Base-by-base conservation (phyloP, 2,797 vertebrate genomes). In the Xenops minutus region DNA sequence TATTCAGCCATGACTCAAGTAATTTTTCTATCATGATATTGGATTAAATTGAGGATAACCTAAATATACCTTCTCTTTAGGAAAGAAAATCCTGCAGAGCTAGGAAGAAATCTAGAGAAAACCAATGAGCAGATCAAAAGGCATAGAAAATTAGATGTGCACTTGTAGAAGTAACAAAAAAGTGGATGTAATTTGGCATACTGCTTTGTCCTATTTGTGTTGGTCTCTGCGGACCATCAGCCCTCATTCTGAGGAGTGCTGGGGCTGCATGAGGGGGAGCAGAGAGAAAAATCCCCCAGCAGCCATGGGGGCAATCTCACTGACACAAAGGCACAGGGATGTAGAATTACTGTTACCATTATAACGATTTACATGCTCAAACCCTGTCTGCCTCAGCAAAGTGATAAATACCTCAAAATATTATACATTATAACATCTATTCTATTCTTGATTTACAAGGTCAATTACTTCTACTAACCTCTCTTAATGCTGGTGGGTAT, bases 321-420 rank as follows among this genome's bases (percentile, higher is more conserved):
- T 48, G 48, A 32, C 4, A 2, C 1, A 1, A 49, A 51, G 58
- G 68, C 78, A 27, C 1, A 1, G 27, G 29, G 29, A 81, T 14
- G 30, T n/a, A 76, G 69, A 95, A 92, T 93, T 94, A 89, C 78
- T 91, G 43, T 69, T 80, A 61, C 82, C 73, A 72, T 87, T 83
- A 56, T 52, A 83, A 88, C 9, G 5, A 96, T 93, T 91, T 96
- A 94, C 89, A 91, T 36, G 62, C n/a, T 75, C 5, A 3, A 89
- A 85, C 62, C 79, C 69, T 59, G 76, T 66, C 87, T 92, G 89
- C 61, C 87, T 89, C 8, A 12, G 82, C 55, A 82, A 81, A 85
- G 78, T 80, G 72, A 94, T 94, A 94, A 96, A 94, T 91, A 86
- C 37, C 75, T 92, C 85, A 91, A 83, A 91, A 94, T 92, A 93